Evolutionary conservation across 2,888 invertebrate genomes (phyloP).

Genomic region (Andrena bicolor): DNA sequence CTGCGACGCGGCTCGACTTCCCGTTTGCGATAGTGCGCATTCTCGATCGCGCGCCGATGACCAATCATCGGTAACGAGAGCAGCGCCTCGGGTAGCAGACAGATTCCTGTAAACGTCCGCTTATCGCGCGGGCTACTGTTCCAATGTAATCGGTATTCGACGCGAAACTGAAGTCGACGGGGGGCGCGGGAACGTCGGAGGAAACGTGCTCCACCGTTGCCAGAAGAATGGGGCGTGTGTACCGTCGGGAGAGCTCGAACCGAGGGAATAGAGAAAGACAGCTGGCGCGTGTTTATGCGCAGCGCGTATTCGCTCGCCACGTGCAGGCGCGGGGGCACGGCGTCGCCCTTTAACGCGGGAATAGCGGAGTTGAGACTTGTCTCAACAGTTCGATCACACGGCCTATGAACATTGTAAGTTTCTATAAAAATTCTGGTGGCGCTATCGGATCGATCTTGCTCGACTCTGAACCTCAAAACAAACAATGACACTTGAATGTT

Average conservation of each 20-base stretch:
- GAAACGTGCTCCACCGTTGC: background rate
- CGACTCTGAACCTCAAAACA: too few relatives aligned
- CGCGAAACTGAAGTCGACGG: background rate
- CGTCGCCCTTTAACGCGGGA: slow-evolving; percentile 41
- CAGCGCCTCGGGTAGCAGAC: background rate
- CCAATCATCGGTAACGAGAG: slow-evolving; percentile 32
- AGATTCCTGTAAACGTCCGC: slow-evolving; percentile 22
- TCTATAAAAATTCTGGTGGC: background rate
- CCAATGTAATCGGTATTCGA: background rate
- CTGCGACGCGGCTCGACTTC: slow-evolving; percentile 1
- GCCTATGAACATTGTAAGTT: background rate
- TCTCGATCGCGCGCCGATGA: background rate
- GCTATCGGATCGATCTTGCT: too few relatives aligned
- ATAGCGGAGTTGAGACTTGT: background rate
- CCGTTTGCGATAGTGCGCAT: background rate
- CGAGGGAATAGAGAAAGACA: slow-evolving; percentile 17
- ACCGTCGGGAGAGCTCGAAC: slow-evolving; percentile 25
- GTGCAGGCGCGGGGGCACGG: background rate
- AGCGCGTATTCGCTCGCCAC: slow-evolving; percentile 7
- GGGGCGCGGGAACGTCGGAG: too few relatives aligned
- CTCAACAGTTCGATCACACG: background rate
- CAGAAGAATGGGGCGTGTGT: slow-evolving; percentile 4
- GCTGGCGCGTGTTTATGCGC: slow-evolving; percentile 31
- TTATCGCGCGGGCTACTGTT: slow-evolving; percentile 10
- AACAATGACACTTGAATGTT: background rate